Conservation (phyloP, 35 echinoderm and acorn worm species). For the Ophiothrix spiculata region DNA sequence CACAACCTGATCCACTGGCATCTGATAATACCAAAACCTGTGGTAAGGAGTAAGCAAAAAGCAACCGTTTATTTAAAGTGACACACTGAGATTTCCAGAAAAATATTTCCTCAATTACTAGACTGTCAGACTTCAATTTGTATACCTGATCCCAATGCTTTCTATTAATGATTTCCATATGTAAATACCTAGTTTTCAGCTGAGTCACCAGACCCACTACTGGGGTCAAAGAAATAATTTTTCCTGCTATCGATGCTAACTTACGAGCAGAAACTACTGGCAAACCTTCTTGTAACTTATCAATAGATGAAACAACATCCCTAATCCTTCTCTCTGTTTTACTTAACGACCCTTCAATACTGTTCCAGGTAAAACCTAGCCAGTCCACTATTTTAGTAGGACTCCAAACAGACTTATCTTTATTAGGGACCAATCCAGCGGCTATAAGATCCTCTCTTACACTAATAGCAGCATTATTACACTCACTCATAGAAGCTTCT, state of each 20-base stretch:
- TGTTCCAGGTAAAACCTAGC: constrained; percentile 24
- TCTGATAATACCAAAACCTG: neutral
- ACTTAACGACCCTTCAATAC: neutral
- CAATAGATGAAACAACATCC: constrained; percentile 12
- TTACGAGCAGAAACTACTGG: constrained; percentile 8
- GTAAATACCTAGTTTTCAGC: constrained; percentile 38
- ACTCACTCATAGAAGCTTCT: neutral
- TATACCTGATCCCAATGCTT: constrained; percentile 33
- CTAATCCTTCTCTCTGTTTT: neutral
- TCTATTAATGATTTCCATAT: constrained; percentile 17
- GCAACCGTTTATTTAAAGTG: neutral
- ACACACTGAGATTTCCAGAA: neutral
- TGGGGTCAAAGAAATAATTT: constrained; percentile 7
- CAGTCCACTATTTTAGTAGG: constrained; percentile 14
- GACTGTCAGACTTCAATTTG: neutral
- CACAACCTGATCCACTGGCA: neutral
- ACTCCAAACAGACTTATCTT: constrained; percentile 27
- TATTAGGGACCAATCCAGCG: constrained; percentile 20
- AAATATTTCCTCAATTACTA: constrained; percentile 19
- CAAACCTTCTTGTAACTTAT: neutral
- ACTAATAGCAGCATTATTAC: neutral
- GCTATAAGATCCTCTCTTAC: constrained; percentile 16
- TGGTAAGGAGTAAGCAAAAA: neutral
- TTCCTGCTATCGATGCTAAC: constrained; percentile 16
- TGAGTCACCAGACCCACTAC: constrained; percentile 15